Evolutionary conservation across 1,140 invertebrate species (phyloP).

Genomic region (Hormaphis cornu): DNA sequence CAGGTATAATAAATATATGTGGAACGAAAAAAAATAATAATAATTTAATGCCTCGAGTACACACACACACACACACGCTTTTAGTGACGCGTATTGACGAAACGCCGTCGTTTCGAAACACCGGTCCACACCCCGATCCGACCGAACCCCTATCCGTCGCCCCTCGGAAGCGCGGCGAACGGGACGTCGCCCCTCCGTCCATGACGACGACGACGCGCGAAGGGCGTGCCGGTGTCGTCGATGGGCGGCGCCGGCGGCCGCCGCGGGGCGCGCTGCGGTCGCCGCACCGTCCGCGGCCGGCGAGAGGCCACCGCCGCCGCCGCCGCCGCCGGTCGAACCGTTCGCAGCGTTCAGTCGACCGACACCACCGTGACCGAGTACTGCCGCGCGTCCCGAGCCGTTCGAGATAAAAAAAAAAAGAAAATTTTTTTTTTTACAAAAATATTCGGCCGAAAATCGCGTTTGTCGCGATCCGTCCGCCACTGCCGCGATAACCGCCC

Average conservation of each 20-base stretch:
- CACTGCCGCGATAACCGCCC: neutral
- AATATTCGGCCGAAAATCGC: too few relatives aligned
- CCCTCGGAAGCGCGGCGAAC: too few relatives aligned
- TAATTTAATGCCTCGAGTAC: neutral
- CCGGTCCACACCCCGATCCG: neutral
- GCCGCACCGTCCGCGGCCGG: neutral
- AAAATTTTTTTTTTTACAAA: too few relatives aligned
- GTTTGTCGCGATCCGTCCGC: neutral
- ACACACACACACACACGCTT: too few relatives aligned
- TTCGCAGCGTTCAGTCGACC: constrained; percentile 10
- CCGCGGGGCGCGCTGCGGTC: constrained; percentile 13
- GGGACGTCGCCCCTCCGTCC: too few relatives aligned
- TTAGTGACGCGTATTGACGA: neutral
- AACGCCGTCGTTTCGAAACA: neutral
- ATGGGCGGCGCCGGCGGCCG: neutral
- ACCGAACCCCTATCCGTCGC: neutral
- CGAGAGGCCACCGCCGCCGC: neutral
- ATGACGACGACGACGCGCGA: too few relatives aligned
- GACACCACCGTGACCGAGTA: neutral
- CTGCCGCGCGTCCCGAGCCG: neutral
- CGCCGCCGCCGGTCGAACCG: neutral
- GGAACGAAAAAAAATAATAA: neutral
- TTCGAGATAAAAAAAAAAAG: too few relatives aligned
- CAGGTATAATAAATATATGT: too few relatives aligned
- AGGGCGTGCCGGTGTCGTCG: neutral